These are phyloP conservation scores for Bothrops alternatus DNA, from an alignment of 2,797 vertebrate genomes.

Conservation along the genomic window DNA sequence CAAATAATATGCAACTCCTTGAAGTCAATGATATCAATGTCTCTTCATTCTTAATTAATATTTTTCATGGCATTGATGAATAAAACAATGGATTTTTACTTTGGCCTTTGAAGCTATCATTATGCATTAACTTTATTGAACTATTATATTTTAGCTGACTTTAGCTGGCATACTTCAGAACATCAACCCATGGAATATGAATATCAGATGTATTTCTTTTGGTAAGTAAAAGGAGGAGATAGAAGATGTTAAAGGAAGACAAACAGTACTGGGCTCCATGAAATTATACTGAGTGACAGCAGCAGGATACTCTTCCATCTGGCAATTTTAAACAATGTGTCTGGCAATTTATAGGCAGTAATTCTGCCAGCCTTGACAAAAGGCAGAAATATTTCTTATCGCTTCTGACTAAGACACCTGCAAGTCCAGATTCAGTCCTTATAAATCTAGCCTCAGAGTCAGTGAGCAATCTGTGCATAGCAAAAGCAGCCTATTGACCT, in stretches of 20 bases:
- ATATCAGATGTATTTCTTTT: constrained; percentile 29
- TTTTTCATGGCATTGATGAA: background rate
- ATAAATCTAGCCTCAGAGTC: constrained; percentile 50
- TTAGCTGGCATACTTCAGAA: background rate
- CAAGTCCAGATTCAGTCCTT: constrained; percentile 30
- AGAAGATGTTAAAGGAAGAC: constrained; percentile 29
- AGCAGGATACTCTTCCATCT: constrained; percentile 43
- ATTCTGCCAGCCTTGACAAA: constrained; percentile 52
- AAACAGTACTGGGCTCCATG: constrained; percentile 18
- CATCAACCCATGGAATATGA: background rate
- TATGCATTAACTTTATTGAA: constrained; percentile 16
- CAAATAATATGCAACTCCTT: background rate
- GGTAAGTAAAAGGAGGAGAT: constrained; percentile 34
- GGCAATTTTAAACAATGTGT: constrained; percentile 57
- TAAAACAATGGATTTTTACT: background rate
- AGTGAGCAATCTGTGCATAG: constrained; percentile 17
- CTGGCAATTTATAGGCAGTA: constrained; percentile 48
- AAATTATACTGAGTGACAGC: constrained; percentile 44
- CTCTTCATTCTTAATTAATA: background rate
- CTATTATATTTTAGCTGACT: constrained; percentile 10
- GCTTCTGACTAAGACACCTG: constrained; percentile 43
- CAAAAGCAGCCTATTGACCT: constrained; percentile 20
- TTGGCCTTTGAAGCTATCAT: background rate
- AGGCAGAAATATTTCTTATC: constrained; percentile 48
- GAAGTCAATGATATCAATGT: background rate